Evolutionary conservation across 1,140 invertebrate genomes (phyloP), one percentile per base, ranked within the genome.

Genomic region (Chrysomallon squamiferum): DNA sequence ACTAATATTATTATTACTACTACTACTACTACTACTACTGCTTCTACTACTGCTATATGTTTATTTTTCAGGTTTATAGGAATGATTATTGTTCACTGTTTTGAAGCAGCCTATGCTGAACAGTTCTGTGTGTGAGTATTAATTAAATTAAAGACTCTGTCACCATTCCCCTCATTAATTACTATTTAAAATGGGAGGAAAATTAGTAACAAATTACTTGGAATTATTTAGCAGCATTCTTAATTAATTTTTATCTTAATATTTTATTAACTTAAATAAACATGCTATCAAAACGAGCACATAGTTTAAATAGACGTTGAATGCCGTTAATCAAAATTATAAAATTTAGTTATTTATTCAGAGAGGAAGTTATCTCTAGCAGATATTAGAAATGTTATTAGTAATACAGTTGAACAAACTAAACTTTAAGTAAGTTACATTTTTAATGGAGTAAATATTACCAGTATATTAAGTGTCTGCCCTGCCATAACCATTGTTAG

Each of bases 81-180:
- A 30, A 54, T 22, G 5, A 6, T 54, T 15, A 30, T 54, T 5
- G 9, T 54, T 25, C 50, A 54, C 25, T 54, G 50, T 54, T 22
- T 54, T 18, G 50, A 54, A 30, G 50, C 50, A 13, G 50, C 50
- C 2, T 54, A 54, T 54, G 50, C 50, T 4, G 50, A 54, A 30
- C 22, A 22, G n/a, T 22, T 54, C 5, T 54, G 50, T 30, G 15
- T 54, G 50, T 54, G 22, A 54, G 50, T 54, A 54, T 18, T n/a
- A 6, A 9, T 5, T 25, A 15, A 27, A 20, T 18, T 2, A 22
- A 50, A 50, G 0, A 7, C 1, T 27, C 7, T 50, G 0, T 50
- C 9, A 50, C 9, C 47, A 50, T 6, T 11, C n/a, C 47, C 9
- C 22, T 54, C 22, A 29, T 27, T 4, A 18, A 54, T 15, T 11